Evolutionary conservation across 2,797 vertebrate species (phyloP).

Genomic region (Anolis apletophallus): DNA sequence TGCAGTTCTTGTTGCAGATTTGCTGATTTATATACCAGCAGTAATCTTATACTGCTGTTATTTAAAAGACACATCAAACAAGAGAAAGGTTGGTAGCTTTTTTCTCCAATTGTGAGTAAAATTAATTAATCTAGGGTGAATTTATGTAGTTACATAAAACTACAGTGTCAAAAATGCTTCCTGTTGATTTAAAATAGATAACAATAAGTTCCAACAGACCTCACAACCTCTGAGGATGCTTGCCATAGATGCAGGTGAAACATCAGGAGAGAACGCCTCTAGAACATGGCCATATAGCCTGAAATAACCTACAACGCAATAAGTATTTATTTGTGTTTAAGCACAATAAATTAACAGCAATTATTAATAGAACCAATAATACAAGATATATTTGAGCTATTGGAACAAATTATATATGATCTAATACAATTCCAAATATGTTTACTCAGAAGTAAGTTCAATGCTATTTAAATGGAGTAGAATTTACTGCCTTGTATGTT

Average conservation of each 20-base stretch:
- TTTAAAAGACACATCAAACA: slow-evolving; percentile 86
- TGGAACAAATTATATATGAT: neutral
- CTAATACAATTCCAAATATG: neutral
- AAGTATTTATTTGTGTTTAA: slow-evolving; percentile 41
- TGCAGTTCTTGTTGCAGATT: slow-evolving; percentile 91
- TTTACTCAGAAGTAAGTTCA: neutral
- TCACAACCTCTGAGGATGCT: too few species aligned
- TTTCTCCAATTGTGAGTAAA: slow-evolving; percentile 29
- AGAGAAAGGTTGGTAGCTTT: slow-evolving; percentile 85
- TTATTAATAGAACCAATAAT: slow-evolving; percentile 20
- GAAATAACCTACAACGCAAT: too few species aligned
- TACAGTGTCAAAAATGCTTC: slow-evolving; percentile 11
- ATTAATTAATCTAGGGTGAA: slow-evolving; percentile 25
- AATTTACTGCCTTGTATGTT: neutral
- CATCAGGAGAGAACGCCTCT: too few species aligned
- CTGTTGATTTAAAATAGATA: slow-evolving; percentile 7
- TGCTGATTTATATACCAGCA: slow-evolving; percentile 93
- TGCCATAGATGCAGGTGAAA: too few species aligned
- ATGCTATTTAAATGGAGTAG: neutral
- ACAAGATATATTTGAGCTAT: neutral
- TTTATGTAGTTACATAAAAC: neutral
- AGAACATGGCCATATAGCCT: too few species aligned
- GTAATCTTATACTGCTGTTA: slow-evolving; percentile 90
- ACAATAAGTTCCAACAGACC: too few species aligned
- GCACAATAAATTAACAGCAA: slow-evolving; percentile 33